phyloP scores from a whole-genome alignment of 1,140 invertebrate genomes.

The Habropoda laboriosa region DNA sequence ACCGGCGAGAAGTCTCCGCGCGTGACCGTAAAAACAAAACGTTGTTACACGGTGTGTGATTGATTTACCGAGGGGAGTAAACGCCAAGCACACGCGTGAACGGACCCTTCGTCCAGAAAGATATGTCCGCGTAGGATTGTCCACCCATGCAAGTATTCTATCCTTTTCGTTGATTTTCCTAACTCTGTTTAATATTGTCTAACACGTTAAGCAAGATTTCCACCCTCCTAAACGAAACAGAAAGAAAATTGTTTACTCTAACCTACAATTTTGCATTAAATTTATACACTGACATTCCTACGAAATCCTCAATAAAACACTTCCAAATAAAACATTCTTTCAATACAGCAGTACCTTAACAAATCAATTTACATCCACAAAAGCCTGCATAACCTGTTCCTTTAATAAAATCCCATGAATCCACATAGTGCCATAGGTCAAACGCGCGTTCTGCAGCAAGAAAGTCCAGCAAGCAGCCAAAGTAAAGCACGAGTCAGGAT shows the following conservation, averaged over 20 bases:
- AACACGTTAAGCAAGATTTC: no score
- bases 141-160: not conserved
- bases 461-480: not conserved
- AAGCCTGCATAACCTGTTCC: not conserved
- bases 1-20: conserved; percentile 14
- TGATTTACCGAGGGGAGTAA: conserved; percentile 71
- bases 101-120: not conserved
- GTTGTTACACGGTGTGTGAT: conserved; percentile 64
- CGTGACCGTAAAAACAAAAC: conserved; percentile 65
- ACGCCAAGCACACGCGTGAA: conserved; percentile 62
- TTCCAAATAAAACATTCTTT: no score
- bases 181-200: no score
- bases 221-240: no score
- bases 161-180: not conserved
- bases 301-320: not conserved
- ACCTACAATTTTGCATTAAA: no score
- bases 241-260: no score
- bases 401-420: not conserved
- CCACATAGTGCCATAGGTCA: not conserved
- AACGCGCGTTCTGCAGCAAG: not conserved
- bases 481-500: conserved; percentile 40
- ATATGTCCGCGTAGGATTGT: not conserved
- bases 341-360: no score
- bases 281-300: no score
- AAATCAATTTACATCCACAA: no score